phyloP scores from a whole-genome alignment of 2,113 vertebrate species.

The Xyrauchen texanus region DNA sequence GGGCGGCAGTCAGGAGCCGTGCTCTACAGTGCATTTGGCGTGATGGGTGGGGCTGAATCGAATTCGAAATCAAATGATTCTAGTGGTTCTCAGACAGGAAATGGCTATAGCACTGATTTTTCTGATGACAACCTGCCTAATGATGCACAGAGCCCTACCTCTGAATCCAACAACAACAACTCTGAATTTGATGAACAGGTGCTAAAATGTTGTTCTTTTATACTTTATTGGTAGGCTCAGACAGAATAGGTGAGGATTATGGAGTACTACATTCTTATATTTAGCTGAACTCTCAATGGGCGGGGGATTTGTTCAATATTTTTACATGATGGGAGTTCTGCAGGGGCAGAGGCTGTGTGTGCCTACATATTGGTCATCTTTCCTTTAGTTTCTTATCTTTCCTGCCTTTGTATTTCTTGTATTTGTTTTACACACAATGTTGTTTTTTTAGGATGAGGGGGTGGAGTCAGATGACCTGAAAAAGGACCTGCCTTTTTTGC shows the following conservation, averaged over 20 bases:
- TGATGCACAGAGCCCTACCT: conserved; percentile 83
- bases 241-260: too few relatives aligned
- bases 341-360: too few relatives aligned
- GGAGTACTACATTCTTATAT: too few relatives aligned
- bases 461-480: conserved; percentile 98
- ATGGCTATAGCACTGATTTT: conserved; percentile 95
- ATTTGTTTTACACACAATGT: too few relatives aligned
- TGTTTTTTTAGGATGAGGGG: conserved; percentile 85
- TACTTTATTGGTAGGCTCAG: too few relatives aligned
- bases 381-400: too few relatives aligned
- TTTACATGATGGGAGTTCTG: too few relatives aligned
- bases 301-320: too few relatives aligned
- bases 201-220: neutral
- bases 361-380: too few relatives aligned
- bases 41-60: conserved; percentile 85
- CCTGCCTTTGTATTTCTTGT: too few relatives aligned
- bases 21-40: conserved; percentile 87
- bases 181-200: conserved; percentile 97
- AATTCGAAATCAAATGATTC: conserved; percentile 88
- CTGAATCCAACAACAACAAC: conserved; percentile 83
- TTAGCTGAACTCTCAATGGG: too few relatives aligned
- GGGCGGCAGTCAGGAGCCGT: conserved; percentile 92
- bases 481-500: conserved; percentile 94
- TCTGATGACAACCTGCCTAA: conserved; percentile 92
- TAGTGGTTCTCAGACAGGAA: conserved; percentile 93